These are phyloP conservation scores for Helleia helle DNA, from an alignment of 2,888 invertebrate species.

Conservation along the genomic window DNA sequence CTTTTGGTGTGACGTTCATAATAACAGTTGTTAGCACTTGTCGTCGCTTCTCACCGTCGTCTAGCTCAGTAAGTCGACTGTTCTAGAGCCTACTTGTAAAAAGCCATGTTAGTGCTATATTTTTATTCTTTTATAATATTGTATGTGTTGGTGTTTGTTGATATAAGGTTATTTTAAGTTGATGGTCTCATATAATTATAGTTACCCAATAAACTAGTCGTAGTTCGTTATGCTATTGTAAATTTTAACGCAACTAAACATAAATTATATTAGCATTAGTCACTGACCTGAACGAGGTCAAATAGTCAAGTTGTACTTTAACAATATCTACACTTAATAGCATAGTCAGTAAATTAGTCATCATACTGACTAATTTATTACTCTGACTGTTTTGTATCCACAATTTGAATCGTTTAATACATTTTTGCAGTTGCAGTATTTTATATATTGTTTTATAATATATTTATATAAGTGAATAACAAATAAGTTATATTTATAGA, in stretches of 20 bases:
- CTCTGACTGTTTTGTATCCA: conserved; percentile 6
- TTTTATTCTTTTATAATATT: conserved; percentile 9
- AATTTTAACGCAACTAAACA: conserved; percentile 32
- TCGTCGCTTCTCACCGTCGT: conserved; percentile 4
- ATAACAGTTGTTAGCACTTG: conserved; percentile 1
- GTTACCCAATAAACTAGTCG: conserved; percentile 65
- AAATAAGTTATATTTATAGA: conserved; percentile 4
- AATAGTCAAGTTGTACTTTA: conserved; percentile 7
- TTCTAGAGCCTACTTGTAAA: conserved; percentile 17
- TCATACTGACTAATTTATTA: conserved; percentile 5
- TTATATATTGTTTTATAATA: conserved; percentile 4
- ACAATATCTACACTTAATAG: not conserved
- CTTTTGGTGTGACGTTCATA: conserved; percentile 1
- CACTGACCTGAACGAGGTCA: conserved; percentile 4
- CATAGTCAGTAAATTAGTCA: conserved; percentile 5
- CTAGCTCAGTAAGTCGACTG: conserved; percentile 1
- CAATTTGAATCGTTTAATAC: not conserved
- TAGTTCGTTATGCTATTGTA: conserved; percentile 54
- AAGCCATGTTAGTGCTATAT: conserved; percentile 15
- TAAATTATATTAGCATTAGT: conserved; percentile 17
- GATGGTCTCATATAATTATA: conserved; percentile 32
- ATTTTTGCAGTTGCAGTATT: conserved; percentile 6
- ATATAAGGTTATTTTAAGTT: conserved; percentile 19
- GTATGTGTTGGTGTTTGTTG: conserved; percentile 18
- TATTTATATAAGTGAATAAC: not conserved